Evolutionary conservation across 2,888 invertebrate species (phyloP).

Genomic region (Metacarcinus magister): DNA sequence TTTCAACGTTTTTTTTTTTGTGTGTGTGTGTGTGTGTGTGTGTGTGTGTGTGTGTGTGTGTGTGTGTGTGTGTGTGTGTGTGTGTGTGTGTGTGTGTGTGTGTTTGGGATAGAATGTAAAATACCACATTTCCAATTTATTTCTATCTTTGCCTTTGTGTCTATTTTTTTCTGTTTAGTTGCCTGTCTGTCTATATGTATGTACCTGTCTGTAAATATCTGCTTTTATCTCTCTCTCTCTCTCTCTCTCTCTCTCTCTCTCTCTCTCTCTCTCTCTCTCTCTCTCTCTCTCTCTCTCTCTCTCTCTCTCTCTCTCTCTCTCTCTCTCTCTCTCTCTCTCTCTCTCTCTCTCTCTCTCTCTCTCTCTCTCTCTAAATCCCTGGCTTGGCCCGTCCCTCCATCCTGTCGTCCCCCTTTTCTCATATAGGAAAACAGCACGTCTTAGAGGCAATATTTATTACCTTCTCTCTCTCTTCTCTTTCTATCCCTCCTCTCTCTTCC

Average conservation of each 20-base stretch:
- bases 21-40: conserved; percentile 45
- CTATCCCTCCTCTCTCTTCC: neutral
- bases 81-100: neutral
- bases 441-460: neutral
- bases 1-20: neutral
- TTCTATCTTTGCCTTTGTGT: neutral
- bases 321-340: conserved; percentile 64
- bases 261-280: conserved; percentile 61
- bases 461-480: neutral
- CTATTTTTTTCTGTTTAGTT: neutral
- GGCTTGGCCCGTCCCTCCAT: neutral
- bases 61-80: conserved; percentile 41
- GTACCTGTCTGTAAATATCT: neutral
- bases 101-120: neutral
- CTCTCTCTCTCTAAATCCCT: neutral
- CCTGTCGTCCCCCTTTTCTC: neutral
- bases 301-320: conserved; percentile 66
- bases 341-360: conserved; percentile 56
- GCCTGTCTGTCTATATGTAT: neutral
- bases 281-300: conserved; percentile 63
- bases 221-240: conserved; percentile 42
- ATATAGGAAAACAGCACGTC: neutral
- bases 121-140: neutral
- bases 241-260: conserved; percentile 61
- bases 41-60: conserved; percentile 48